phyloP scores from a whole-genome alignment of 2,113 vertebrate genomes.

The Oreamnos americanus region DNA sequence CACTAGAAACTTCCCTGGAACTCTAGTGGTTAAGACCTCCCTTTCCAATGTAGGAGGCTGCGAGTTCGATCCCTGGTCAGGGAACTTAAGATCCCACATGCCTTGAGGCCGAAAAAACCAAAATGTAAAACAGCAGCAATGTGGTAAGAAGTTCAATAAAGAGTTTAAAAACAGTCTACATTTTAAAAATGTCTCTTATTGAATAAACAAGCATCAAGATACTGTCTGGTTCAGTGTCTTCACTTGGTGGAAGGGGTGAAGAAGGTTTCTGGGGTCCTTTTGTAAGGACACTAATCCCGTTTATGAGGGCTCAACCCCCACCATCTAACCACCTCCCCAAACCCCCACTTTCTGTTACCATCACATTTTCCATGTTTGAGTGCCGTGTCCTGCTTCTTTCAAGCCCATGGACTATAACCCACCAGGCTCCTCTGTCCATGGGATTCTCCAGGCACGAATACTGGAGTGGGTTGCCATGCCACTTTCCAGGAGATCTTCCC shows the following conservation, averaged over 20 bases:
- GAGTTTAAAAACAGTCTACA: not conserved
- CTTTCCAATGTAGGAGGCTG: not conserved
- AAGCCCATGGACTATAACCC: not conserved
- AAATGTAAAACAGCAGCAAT: not conserved
- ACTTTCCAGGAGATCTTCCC: not conserved
- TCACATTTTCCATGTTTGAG: not conserved
- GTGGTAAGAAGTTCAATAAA: not conserved
- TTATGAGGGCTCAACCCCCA: not conserved
- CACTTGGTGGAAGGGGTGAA: no score
- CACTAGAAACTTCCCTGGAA: not conserved
- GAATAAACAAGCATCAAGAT: not conserved
- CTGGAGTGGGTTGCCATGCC: not conserved
- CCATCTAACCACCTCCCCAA: not conserved
- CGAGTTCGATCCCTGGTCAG: accelerated
- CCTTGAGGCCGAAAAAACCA: accelerated
- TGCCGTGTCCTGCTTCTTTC: not conserved
- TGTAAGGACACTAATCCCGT: not conserved
- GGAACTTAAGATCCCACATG: not conserved
- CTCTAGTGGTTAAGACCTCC: not conserved
- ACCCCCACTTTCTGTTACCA: not conserved
- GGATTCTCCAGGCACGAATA: not conserved
- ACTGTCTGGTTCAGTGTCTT: not conserved
- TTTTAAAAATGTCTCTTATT: not conserved
- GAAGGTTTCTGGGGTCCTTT: not conserved
- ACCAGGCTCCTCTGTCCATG: not conserved